Base-by-base conservation (phyloP, 2,113 vertebrate genomes). In the Capreolus pygargus region DNA sequence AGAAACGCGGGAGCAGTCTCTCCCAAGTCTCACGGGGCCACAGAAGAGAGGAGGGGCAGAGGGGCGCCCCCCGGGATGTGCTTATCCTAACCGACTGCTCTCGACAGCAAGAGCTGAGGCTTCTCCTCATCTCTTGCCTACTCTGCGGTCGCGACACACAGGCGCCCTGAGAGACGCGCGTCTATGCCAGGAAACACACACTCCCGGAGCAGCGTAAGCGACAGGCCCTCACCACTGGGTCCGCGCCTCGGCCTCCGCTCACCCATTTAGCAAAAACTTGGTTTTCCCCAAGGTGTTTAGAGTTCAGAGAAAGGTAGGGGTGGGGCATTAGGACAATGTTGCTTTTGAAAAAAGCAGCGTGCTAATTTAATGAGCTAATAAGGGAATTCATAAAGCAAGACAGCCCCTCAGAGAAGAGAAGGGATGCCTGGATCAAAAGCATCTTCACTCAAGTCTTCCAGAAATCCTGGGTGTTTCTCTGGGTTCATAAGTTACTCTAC, bases 171-270 rank as follows among this genome's bases (percentile, higher is more conserved):
- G 15, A 17, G 21, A 17, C 9, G 30, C 9, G 12, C 28, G 36
- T 13, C 39, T 33, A 1, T 19, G 12, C 19, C 33, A 76, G 58
- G 90, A 52, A 86, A 52, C 39, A 39, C 1, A 3, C 1, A 0
- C 6, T 11, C 52, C 33, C 0, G 25, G 54, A 67, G 8, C 4
- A 16, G n/a, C 23, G 1, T 0, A 5, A 1, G 30, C 15, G 45
- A 7, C 27, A 1, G 5, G 57, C 30, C 17, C 39, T 25, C 1
- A 11, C 3, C 28, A 14, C 6, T 7, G 5, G 16, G 4, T 17
- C 15, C 33, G 25, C 21, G 7, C 36, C 39, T 50, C 27, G 3
- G 25, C 33, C 79, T 70, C n/a, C 6, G 2, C 58, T 30, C 70
- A 50, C 43, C 61, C 52, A 7, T 13, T 27, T 43, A 19, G 28